Base-by-base conservation (phyloP, 2,113 vertebrate species). In the Amazona guildingii region DNA sequence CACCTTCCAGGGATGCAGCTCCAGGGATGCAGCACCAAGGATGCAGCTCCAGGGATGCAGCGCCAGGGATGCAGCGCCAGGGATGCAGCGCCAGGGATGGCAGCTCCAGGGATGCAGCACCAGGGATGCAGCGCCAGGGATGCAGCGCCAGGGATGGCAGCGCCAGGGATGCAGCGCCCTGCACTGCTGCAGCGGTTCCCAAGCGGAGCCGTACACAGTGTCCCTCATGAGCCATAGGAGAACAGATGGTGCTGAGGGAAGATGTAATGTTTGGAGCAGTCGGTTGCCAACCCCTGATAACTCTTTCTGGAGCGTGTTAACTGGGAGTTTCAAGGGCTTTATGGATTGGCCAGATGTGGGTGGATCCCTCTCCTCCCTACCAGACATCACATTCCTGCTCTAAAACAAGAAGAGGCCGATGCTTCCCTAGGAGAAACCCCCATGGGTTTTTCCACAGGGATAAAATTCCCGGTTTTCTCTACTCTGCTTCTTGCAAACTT, bases 211-310 rank as follows among this genome's bases (percentile, higher is more conserved):
- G 0, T 24, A 10, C 24, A 33, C 64, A 4, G 3, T 2, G 51
- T 86, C 93, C 93, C 48, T 4, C 81, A 8, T 35, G 77, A 94
- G 95, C 91, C 88, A 46, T 54, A 13, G 28, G 88, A 49, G 88
- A 92, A 37, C 83, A 54, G 92, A 63, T 82, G 92, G 86, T 88
- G 94, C 90, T 77, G 33, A 0, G 92, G 68, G 84, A 51, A 69
- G 92, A 91, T 83, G 94, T 57, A 48, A 90, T 84, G 69, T 15
- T 89, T 92, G 95, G 95, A 94, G 90, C 81, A 17, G 37, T 7
- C 2, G 8, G 44, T 11, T 95, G 92, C 92, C 94, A 92, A 88
- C 13, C 33, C 16, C 46, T 33, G 92, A 41, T 63, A 63, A 76
- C 48, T 86, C 83, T 7, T 84, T 55, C 29, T 18, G 64, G 87